A percentile compares a stretch with the other conserved stretches of the same genome.
These are phyloP conservation scores for Proisotoma minuta DNA, from an alignment of 2,888 invertebrate genomes.

Conservation along the genomic window DNA sequence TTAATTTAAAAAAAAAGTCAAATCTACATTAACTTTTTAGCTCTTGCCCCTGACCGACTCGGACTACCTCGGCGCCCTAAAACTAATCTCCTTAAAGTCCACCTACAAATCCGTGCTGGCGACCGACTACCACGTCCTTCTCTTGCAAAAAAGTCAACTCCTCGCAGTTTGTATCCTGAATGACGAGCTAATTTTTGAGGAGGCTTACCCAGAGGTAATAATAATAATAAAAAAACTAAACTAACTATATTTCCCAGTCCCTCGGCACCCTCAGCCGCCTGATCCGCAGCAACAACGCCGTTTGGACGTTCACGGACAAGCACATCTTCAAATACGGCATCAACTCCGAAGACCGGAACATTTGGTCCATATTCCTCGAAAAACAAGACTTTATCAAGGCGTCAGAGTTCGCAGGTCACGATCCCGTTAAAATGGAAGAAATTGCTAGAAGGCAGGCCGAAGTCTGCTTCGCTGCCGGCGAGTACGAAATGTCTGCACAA, in stretches of 20 bases:
- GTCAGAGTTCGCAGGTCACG: conserved; percentile 74
- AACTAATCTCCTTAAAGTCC: too few relatives aligned
- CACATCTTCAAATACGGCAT: conserved; percentile 82
- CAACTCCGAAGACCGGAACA: conserved; percentile 74
- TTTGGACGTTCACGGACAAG: conserved; percentile 83
- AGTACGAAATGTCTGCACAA: conserved; percentile 73
- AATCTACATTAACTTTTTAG: background rate
- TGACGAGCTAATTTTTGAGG: conserved; percentile 80
- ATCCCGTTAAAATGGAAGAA: conserved; percentile 73
- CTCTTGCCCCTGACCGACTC: conserved; percentile 1
- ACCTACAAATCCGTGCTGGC: conserved; percentile 71
- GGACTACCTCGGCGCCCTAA: too few relatives aligned
- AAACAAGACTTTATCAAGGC: conserved; percentile 81
- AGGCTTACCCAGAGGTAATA: conserved; percentile 61
- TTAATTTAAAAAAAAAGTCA: background rate
- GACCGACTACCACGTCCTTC: conserved; percentile 83
- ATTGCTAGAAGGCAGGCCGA: conserved; percentile 86
- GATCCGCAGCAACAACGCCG: too few relatives aligned
- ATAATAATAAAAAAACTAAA: background rate
- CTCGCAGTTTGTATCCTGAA: conserved; percentile 80
- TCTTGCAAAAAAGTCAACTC: conserved; percentile 76
- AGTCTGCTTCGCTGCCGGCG: conserved; percentile 68
- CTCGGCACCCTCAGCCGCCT: too few relatives aligned
- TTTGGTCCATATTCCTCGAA: conserved; percentile 83
- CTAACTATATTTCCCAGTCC: too few relatives aligned